A percentile compares a stretch with the other conserved stretches of the same genome.
Conservation (phyloP, 1,140 invertebrate species). For the Sycophila sp. region DNA sequence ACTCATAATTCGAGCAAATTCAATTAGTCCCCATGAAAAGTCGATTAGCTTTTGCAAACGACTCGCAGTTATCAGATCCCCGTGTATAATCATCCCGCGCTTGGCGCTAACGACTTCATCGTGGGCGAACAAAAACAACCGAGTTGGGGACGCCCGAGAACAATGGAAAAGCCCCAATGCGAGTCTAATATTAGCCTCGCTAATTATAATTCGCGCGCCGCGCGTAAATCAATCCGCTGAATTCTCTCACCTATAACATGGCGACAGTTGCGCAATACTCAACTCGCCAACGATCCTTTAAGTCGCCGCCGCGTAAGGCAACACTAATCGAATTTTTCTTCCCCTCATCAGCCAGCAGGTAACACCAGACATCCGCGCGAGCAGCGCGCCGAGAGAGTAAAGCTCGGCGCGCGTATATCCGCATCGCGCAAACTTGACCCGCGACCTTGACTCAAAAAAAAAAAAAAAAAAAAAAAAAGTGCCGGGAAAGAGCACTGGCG, state of each 20-base stretch:
- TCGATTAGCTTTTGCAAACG: too few species aligned
- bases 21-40: too few species aligned
- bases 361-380: not conserved
- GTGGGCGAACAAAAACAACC: too few species aligned
- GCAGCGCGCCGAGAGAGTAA: not conserved
- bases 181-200: not conserved
- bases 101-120: too few species aligned
- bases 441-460: slow-evolving; percentile 19
- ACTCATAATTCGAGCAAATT: too few species aligned
- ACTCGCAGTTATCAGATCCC: too few species aligned
- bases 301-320: not conserved
- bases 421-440: slow-evolving; percentile 11
- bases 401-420: not conserved
- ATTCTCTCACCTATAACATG: not conserved
- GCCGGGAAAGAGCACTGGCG: not conserved
- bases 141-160: too few species aligned
- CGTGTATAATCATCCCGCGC: too few species aligned
- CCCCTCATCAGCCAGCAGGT: not conserved
- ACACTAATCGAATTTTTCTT: slow-evolving; percentile 27
- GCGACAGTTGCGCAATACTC: not conserved
- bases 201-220: not conserved
- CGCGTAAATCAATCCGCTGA: not conserved
- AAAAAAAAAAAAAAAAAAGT: slow-evolving; percentile 10
- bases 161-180: too few species aligned
- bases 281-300: not conserved